Evolutionary conservation across 2,888 invertebrate species (phyloP).

Genomic region (Epiblema foenella): DNA sequence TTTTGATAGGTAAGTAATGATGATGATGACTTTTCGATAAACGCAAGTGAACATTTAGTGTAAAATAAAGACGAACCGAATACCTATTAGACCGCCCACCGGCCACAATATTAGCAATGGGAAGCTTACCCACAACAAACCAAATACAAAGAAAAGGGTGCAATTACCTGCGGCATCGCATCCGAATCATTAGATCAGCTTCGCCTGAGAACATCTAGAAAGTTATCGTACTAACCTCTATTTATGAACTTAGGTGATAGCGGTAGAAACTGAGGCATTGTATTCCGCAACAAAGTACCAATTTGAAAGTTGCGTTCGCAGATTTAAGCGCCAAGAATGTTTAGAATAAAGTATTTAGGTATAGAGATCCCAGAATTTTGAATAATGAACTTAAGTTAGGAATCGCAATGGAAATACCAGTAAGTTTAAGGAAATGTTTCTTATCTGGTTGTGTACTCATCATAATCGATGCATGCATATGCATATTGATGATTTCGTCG

Average conservation of each 20-base stretch:
- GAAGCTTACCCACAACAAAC: not conserved
- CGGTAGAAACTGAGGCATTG: conserved; percentile 49
- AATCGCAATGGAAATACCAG: not conserved
- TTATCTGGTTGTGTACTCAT: conserved; percentile 44
- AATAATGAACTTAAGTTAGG: not conserved
- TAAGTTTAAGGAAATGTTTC: conserved; percentile 37
- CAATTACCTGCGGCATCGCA: conserved; percentile 27
- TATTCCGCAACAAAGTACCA: conserved; percentile 20
- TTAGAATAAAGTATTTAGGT: too few relatives aligned
- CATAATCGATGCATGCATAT: conserved; percentile 16
- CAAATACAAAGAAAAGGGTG: conserved; percentile 28
- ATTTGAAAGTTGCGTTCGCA: conserved; percentile 39
- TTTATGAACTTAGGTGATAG: conserved; percentile 55
- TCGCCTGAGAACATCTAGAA: conserved; percentile 54
- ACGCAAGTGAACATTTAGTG: too few relatives aligned
- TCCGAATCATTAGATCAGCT: conserved; percentile 53
- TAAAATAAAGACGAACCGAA: too few relatives aligned
- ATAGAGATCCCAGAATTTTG: conserved; percentile 21
- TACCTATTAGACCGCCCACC: conserved; percentile 2
- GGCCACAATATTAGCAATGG: conserved; percentile 8
- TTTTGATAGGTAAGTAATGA: too few relatives aligned
- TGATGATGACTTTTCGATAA: too few relatives aligned
- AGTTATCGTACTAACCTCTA: conserved; percentile 58
- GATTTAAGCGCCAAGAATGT: too few relatives aligned
- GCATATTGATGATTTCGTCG: conserved; percentile 7